These are phyloP conservation scores for Abscondita cerata DNA, from an alignment of 2,888 invertebrate species.

Conservation along the genomic window DNA sequence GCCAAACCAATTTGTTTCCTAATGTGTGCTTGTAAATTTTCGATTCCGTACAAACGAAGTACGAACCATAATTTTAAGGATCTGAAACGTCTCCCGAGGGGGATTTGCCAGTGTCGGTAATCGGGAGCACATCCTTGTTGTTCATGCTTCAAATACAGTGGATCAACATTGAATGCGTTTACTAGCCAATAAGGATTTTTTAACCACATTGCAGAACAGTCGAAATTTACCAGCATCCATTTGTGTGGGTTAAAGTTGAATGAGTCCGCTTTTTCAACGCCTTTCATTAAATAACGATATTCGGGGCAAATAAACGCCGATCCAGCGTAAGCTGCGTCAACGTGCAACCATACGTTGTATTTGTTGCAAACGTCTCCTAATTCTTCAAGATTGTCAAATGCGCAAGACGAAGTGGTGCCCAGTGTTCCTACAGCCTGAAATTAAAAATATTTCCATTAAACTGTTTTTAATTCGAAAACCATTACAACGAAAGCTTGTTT, in stretches of 20 bases:
- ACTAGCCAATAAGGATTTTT: constrained; percentile 89
- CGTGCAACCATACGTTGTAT: constrained; percentile 85
- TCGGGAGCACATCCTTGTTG: constrained; percentile 90
- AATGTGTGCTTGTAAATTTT: constrained; percentile 86
- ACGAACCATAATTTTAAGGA: constrained; percentile 97
- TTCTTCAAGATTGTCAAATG: constrained; percentile 90
- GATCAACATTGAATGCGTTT: constrained; percentile 97
- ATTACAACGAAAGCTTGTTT: no score
- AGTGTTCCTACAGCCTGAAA: constrained; percentile 74
- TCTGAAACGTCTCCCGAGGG: constrained; percentile 90
- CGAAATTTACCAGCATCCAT: constrained; percentile 99
- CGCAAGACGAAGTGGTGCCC: constrained; percentile 95
- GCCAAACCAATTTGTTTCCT: constrained; percentile 87
- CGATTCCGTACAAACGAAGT: constrained; percentile 85
- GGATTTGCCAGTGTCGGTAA: constrained; percentile 98
- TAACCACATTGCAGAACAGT: constrained; percentile 98
- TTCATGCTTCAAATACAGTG: constrained; percentile 94
- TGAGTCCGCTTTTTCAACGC: constrained; percentile 89
- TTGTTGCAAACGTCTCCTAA: constrained; percentile 87
- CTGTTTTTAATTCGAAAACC: no score
- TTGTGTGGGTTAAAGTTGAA: constrained; percentile 99
- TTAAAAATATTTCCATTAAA: no score
- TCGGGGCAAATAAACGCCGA: constrained; percentile 98
- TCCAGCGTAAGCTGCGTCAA: constrained; percentile 97
- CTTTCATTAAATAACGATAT: constrained; percentile 88